Percentiles rank a stretch among this genome's conserved stretches.
Conservation (phyloP, 2,797 vertebrate genomes). For the Clarias pachynema region DNA sequence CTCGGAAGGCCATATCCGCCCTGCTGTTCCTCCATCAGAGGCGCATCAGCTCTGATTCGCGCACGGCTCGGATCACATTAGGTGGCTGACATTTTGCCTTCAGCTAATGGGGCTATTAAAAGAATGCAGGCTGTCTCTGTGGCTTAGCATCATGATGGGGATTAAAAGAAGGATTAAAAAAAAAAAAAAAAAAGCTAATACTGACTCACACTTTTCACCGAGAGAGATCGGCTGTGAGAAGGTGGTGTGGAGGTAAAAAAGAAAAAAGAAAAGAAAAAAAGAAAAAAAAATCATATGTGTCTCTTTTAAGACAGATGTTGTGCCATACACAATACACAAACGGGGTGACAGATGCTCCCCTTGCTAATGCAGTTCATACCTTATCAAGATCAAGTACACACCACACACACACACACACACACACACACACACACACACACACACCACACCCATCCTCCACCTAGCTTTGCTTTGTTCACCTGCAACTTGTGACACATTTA, state of each 20-base stretch:
- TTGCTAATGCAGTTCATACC: constrained; percentile 23
- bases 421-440: neutral
- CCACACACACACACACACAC: neutral
- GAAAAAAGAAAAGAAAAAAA: neutral
- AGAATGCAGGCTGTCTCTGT: constrained; percentile 38
- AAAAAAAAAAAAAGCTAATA: neutral
- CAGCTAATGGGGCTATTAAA: constrained; percentile 55
- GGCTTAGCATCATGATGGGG: constrained; percentile 36
- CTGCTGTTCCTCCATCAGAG: constrained; percentile 36
- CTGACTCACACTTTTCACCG: neutral
- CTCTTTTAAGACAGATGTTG: constrained; percentile 40
- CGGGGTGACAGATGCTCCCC: neutral
- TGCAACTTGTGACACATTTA: neutral
- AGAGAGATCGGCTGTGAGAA: neutral
- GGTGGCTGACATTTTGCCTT: constrained; percentile 54
- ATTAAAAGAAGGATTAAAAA: neutral
- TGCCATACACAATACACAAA: neutral
- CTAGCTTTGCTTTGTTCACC: neutral
- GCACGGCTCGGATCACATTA: constrained; percentile 30
- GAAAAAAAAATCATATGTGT: neutral
- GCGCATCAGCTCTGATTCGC: constrained; percentile 24
- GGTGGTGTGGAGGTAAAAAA: neutral
- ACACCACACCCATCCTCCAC: neutral
- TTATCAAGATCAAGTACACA: constrained; percentile 9
- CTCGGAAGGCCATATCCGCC: constrained; percentile 19